phyloP scores from a whole-genome alignment of 2,888 invertebrate genomes.

The Caenorhabditis imperialis region DNA sequence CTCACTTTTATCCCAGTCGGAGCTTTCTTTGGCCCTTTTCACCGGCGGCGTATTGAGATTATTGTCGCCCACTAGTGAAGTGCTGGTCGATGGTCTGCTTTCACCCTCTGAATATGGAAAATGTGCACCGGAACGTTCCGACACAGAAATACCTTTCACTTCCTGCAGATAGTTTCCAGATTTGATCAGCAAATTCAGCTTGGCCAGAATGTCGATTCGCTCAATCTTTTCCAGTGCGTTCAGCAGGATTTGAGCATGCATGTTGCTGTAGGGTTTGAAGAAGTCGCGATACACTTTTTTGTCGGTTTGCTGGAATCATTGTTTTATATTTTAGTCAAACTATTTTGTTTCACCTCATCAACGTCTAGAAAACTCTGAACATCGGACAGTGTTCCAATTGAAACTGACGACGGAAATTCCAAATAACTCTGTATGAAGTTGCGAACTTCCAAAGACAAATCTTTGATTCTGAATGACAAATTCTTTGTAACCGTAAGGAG shows the following conservation, averaged over 20 bases:
- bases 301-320: constrained; percentile 13
- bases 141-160: background rate
- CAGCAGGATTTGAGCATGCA: constrained; percentile 26
- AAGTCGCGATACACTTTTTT: background rate
- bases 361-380: background rate
- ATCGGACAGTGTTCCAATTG: background rate
- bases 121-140: no score
- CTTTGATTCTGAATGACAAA: constrained; percentile 9
- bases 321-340: background rate
- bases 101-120: background rate
- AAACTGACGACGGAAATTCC: constrained; percentile 2
- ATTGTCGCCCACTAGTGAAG: background rate
- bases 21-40: background rate
- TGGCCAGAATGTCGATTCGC: constrained; percentile 50
- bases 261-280: constrained; percentile 9
- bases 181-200: constrained; percentile 13
- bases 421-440: constrained; percentile 5
- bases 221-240: constrained; percentile 20
- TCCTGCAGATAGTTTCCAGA: background rate
- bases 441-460: constrained; percentile 7
- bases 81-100: background rate
- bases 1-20: no score
- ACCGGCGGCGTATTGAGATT: background rate
- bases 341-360: background rate
- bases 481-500: no score